Conservation (phyloP, 2,113 vertebrate species). For the Larimichthys crocea region DNA sequence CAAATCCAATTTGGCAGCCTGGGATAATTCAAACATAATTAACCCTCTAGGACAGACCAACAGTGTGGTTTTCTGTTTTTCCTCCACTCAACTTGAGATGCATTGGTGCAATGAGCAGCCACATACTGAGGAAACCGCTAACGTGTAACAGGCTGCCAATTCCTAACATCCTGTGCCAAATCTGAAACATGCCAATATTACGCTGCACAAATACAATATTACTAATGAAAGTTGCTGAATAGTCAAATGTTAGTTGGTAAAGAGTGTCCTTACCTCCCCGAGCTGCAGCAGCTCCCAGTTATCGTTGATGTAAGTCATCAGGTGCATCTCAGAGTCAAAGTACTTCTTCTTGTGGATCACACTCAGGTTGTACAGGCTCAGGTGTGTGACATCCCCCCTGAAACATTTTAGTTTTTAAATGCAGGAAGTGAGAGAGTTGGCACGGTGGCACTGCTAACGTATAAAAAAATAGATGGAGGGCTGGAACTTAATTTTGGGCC, state of each 20-base stretch:
- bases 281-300: conserved; percentile 98
- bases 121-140: neutral
- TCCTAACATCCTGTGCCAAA: neutral
- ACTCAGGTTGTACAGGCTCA: conserved; percentile 98
- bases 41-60: neutral
- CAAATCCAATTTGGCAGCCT: neutral
- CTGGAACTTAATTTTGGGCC: neutral
- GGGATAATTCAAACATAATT: neutral
- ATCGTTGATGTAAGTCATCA: conserved; percentile 97
- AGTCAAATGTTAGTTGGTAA: neutral
- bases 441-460: neutral
- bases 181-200: neutral
- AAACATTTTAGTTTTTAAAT: conserved; percentile 18
- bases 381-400: conserved; percentile 97
- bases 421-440: neutral
- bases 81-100: neutral
- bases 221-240: neutral
- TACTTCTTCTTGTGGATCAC: conserved; percentile 99
- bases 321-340: conserved; percentile 97
- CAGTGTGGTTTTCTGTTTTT: conserved; percentile 2
- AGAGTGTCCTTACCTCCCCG: conserved; percentile 86
- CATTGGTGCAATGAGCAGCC: neutral
- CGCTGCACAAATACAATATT: neutral
- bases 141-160: neutral
- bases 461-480: neutral